Evolutionary conservation across 2,888 invertebrate genomes (phyloP).

Genomic region (Lapara coniferarum): DNA sequence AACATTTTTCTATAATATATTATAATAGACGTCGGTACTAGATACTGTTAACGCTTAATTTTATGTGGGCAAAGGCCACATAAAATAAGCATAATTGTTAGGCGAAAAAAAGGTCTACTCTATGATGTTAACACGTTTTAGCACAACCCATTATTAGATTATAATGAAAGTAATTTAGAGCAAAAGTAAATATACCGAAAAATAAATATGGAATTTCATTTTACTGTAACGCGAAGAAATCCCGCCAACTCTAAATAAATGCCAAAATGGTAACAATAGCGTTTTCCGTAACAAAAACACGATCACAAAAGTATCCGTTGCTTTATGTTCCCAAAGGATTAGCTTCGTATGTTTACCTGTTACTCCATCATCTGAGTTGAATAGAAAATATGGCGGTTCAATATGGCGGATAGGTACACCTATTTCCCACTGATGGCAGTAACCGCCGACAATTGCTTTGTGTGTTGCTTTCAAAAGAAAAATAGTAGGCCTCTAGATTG

Average conservation of each 20-base stretch:
- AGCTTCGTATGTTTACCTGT: slow-evolving; percentile 31
- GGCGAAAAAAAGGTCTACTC: too few species aligned
- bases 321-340: slow-evolving; percentile 35
- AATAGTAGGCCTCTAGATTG: slow-evolving; percentile 67
- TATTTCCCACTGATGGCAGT: slow-evolving; percentile 63
- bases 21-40: too few species aligned
- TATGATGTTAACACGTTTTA: too few species aligned
- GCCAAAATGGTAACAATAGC: slow-evolving; percentile 5
- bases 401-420: slow-evolving; percentile 52
- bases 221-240: neutral
- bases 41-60: too few species aligned
- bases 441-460: slow-evolving; percentile 73
- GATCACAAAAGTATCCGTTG: slow-evolving; percentile 23
- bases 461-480: slow-evolving; percentile 69
- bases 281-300: slow-evolving; percentile 23
- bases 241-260: neutral
- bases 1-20: too few species aligned
- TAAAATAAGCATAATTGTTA: too few species aligned
- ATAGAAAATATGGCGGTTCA: slow-evolving; percentile 50
- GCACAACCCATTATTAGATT: too few species aligned
- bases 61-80: too few species aligned
- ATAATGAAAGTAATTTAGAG: neutral
- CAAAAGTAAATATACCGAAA: neutral
- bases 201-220: neutral
- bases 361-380: slow-evolving; percentile 43